Evolutionary conservation across 2,888 invertebrate genomes (phyloP).

Genomic region (Drepana falcataria): DNA sequence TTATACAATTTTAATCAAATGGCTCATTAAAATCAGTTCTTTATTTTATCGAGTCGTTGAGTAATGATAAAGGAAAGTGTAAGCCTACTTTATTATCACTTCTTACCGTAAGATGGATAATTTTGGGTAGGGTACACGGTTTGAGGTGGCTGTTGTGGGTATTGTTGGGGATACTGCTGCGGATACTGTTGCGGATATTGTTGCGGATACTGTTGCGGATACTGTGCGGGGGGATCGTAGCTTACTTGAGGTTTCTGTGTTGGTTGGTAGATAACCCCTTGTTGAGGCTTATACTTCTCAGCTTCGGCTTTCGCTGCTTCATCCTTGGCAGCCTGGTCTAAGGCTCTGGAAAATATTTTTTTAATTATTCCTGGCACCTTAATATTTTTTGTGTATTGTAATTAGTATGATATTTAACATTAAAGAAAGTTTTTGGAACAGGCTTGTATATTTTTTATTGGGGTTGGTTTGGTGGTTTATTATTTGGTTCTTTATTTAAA

Average conservation of each 20-base stretch:
- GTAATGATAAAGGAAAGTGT: conserved; percentile 1
- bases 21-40: background rate
- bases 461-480: too few species aligned
- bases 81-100: background rate
- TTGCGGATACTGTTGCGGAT: conserved; percentile 9
- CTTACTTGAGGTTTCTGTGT: conserved; percentile 17
- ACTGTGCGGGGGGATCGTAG: conserved; percentile 13
- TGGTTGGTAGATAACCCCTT: conserved; percentile 11
- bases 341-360: conserved; percentile 31
- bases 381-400: too few species aligned
- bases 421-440: too few species aligned
- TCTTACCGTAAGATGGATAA: conserved; percentile 18
- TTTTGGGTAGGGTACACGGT: conserved; percentile 20
- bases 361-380: too few species aligned
- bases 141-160: conserved; percentile 17
- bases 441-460: too few species aligned
- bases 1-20: background rate
- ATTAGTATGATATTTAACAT: too few species aligned
- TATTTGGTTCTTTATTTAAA: too few species aligned
- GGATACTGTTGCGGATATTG: conserved; percentile 10
- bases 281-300: conserved; percentile 40
- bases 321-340: conserved; percentile 53
- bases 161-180: background rate
- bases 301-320: conserved; percentile 24
- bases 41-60: background rate